These are phyloP conservation scores for Chloroceryle inda DNA, from an alignment of 2,797 vertebrate species.

Conservation along the genomic window DNA sequence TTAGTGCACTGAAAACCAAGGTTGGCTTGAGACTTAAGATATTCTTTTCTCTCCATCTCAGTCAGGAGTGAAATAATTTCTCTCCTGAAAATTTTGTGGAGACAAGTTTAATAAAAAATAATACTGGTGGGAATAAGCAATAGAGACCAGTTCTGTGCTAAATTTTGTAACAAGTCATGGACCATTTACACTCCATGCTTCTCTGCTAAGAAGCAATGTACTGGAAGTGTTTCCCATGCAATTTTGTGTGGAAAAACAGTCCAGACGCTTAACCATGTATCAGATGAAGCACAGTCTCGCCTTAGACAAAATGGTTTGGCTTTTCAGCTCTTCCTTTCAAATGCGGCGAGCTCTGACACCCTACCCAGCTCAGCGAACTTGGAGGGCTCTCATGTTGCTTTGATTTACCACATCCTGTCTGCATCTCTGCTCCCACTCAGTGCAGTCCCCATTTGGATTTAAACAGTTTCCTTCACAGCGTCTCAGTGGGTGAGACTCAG, in stretches of 20 bases:
- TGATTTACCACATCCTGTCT: conserved; percentile 3
- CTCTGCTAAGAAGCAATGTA: not conserved
- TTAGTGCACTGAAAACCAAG: not conserved
- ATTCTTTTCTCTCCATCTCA: not conserved
- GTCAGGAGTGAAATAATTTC: not conserved
- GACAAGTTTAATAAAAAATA: not conserved
- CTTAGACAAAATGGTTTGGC: not conserved
- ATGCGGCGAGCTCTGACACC: not conserved
- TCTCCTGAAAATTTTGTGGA: not conserved
- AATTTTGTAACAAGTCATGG: not conserved
- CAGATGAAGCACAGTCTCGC: not conserved
- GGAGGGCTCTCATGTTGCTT: not conserved
- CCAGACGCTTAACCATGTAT: not conserved
- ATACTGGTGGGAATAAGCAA: not conserved
- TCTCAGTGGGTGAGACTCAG: not conserved
- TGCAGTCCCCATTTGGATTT: not conserved
- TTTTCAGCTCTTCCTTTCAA: not conserved
- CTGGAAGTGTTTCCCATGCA: not conserved
- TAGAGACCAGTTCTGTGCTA: not conserved
- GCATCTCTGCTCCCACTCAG: not conserved
- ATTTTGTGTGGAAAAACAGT: not conserved
- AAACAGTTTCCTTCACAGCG: not conserved
- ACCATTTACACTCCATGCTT: not conserved
- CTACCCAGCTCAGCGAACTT: not conserved
- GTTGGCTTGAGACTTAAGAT: not conserved